Conservation (phyloP, 2,113 vertebrate species). For the Loxodonta africana region DNA sequence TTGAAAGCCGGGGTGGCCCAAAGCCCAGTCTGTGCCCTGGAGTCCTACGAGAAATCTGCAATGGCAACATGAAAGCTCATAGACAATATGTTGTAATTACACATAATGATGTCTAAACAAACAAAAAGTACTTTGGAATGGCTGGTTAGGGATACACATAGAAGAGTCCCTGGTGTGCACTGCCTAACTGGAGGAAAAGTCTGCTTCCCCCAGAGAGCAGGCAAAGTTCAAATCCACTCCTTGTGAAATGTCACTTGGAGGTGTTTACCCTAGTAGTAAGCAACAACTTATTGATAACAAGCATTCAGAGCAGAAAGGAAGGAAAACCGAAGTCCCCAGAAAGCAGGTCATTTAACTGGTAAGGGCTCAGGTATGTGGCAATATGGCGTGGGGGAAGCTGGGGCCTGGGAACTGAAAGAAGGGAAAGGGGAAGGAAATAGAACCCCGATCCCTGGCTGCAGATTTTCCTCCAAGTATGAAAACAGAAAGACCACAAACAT, state of each 20-base stretch:
- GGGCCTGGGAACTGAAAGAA: not conserved
- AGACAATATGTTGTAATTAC: slow-evolving; percentile 65
- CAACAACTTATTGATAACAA: slow-evolving; percentile 31
- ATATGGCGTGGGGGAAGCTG: not conserved
- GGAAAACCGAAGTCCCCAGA: not conserved
- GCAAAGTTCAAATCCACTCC: not conserved
- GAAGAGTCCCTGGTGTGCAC: not conserved
- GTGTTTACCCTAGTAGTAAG: not conserved
- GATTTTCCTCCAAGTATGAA: not conserved
- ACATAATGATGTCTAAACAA: slow-evolving; percentile 73
- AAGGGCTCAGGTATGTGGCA: not conserved
- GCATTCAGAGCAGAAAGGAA: slow-evolving; percentile 10
- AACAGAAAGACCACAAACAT: not conserved
- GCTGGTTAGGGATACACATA: slow-evolving; percentile 37
- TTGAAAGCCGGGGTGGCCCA: not conserved
- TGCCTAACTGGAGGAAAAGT: not conserved
- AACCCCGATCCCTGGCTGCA: not conserved
- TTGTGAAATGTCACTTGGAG: slow-evolving; percentile 25
- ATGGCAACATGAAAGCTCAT: not conserved
- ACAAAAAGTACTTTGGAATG: slow-evolving; percentile 48
- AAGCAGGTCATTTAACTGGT: not conserved
- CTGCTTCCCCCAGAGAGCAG: not conserved
- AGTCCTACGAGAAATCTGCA: not conserved
- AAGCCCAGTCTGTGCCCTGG: not conserved
- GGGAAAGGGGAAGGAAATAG: not conserved